A percentile compares a stretch with the other conserved stretches of the same genome.
phyloP scores from a whole-genome alignment of 2,113 vertebrate species.

The Vicugna pacos region DNA sequence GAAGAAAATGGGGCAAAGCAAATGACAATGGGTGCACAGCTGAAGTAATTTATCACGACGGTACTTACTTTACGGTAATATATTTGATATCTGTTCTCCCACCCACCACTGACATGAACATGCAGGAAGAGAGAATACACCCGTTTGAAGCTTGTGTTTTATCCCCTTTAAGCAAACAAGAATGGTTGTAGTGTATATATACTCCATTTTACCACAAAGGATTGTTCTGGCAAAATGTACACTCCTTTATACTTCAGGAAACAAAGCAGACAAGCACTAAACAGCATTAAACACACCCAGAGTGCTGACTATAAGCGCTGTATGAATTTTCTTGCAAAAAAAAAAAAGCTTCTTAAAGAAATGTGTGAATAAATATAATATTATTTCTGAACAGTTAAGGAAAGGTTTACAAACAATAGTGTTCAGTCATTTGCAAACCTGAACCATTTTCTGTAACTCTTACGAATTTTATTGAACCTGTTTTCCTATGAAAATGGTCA shows the following conservation, averaged over 20 bases:
- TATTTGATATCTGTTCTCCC: not conserved
- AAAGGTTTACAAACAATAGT: not conserved
- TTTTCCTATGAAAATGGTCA: constrained; percentile 37
- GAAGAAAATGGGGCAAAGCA: constrained; percentile 10
- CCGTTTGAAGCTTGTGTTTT: not conserved
- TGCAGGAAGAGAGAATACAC: not conserved
- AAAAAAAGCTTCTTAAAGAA: constrained; percentile 4
- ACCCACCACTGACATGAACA: not conserved
- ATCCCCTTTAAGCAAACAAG: not conserved
- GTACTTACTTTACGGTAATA: not conserved
- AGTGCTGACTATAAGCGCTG: not conserved
- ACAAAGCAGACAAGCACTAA: not conserved
- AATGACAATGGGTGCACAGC: not conserved
- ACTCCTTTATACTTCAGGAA: not conserved
- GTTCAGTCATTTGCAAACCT: not conserved
- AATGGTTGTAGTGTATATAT: not conserved
- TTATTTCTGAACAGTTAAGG: constrained; percentile 5
- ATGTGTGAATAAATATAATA: not conserved
- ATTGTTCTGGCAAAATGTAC: not conserved
- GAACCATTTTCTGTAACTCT: not conserved
- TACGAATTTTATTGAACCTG: not conserved
- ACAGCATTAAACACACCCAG: not conserved
- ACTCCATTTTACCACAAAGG: not conserved
- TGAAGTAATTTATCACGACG: not conserved
- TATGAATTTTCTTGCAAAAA: not conserved